phyloP scores from a whole-genome alignment of 2,113 vertebrate species.

The Camelus dromedarius region DNA sequence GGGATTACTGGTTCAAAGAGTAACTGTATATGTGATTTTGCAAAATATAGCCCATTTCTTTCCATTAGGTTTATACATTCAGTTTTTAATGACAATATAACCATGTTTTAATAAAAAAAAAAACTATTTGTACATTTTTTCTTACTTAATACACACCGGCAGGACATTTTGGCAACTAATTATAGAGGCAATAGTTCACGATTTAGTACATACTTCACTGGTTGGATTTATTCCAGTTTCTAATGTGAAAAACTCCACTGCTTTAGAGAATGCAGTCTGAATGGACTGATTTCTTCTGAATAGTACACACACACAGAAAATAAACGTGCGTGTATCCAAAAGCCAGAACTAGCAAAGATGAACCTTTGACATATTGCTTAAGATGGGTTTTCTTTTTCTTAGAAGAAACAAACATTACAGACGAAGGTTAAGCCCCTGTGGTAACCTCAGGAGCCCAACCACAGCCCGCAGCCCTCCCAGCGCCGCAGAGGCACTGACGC shows the following conservation, averaged over 20 bases:
- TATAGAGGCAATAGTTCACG: neutral
- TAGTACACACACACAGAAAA: neutral
- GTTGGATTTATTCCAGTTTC: neutral
- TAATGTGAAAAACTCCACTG: neutral
- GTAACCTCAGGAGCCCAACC: rapidly evolving
- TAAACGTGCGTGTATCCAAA: neutral
- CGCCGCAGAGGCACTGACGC: rapidly evolving
- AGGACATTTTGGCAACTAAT: neutral
- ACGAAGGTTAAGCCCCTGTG: neutral
- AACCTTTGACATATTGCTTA: neutral
- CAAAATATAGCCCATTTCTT: neutral
- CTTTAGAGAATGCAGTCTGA: neutral
- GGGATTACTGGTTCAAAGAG: neutral
- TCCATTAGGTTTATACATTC: neutral
- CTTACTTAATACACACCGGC: neutral
- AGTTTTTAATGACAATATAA: neutral
- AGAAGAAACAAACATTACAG: neutral
- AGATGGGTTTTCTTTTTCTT: neutral
- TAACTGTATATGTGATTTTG: neutral
- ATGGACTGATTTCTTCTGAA: neutral
- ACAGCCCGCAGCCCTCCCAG: neutral
- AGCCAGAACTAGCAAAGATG: neutral
- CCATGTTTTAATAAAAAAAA: neutral
- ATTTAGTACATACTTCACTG: neutral
- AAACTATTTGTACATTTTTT: neutral